phyloP scores from a whole-genome alignment of 2,888 invertebrate species.

The Aphidoletes aphidimyza region DNA sequence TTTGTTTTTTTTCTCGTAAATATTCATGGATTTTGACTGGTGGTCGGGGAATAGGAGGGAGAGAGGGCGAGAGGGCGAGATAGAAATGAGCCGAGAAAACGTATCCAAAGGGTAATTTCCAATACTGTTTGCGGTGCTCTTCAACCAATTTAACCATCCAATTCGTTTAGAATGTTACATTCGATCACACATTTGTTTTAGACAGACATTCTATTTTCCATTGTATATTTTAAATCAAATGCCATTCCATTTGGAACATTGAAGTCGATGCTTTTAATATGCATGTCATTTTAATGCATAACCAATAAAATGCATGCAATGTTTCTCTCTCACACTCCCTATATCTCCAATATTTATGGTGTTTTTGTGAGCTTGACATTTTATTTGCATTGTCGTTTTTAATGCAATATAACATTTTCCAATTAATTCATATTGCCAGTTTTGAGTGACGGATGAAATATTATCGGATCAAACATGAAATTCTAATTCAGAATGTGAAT shows the following conservation, averaged over 20 bases:
- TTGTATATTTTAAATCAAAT: not conserved
- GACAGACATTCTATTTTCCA: not conserved
- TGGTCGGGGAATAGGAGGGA: no score
- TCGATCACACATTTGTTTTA: not conserved
- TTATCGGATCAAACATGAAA: not conserved
- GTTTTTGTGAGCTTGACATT: not conserved
- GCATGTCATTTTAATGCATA: not conserved
- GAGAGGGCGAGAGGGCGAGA: no score
- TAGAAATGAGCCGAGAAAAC: not conserved
- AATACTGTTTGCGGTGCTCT: not conserved
- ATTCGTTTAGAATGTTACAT: not conserved
- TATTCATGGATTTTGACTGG: slow-evolving; percentile 39
- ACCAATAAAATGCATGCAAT: not conserved
- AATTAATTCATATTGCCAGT: not conserved
- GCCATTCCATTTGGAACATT: not conserved
- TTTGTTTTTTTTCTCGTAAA: no score
- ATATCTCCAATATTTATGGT: not conserved
- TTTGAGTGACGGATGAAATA: slow-evolving; percentile 1
- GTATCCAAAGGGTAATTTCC: not conserved
- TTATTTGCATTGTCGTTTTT: no score
- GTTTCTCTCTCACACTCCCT: not conserved
- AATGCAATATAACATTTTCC: not conserved
- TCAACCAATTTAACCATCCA: not conserved
- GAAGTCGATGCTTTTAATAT: not conserved
- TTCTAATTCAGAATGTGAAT: not conserved